Percentiles rank a stretch among this genome's conserved stretches.
phyloP scores from a whole-genome alignment of 2,888 invertebrate species.

The Mylabris sibirica region DNA sequence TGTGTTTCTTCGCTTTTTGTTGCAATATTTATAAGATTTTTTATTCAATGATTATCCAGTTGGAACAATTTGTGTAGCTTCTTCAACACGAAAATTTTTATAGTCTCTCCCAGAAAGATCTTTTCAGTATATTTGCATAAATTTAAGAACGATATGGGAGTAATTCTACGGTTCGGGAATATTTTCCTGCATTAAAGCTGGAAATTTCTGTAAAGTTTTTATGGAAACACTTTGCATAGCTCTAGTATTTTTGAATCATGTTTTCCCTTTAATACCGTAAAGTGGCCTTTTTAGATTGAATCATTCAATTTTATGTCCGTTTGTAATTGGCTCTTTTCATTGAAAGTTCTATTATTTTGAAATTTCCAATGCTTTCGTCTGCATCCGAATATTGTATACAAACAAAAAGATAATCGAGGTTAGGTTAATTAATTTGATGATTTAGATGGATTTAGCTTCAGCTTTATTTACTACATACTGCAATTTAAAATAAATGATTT shows the following conservation, averaged over 20 bases:
- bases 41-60: not conserved
- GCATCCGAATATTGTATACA: not conserved
- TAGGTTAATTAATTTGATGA: slow-evolving; percentile 7
- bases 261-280: not conserved
- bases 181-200: not conserved
- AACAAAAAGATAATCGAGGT: not conserved
- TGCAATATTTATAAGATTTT: not conserved
- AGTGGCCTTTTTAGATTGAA: not conserved
- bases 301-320: not conserved
- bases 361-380: not conserved
- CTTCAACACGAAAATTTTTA: not conserved
- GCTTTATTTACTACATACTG: not conserved
- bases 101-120: not conserved
- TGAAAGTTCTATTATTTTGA: not conserved
- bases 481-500: slow-evolving; percentile 2
- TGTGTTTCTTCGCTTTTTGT: not conserved
- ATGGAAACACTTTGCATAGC: not conserved
- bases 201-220: not conserved
- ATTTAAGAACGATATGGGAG: not conserved
- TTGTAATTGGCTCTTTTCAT: not conserved
- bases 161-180: not conserved
- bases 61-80: not conserved
- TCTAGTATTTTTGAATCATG: not conserved
- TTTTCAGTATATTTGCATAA: slow-evolving; percentile 3
- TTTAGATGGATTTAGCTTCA: not conserved